phyloP scores from a whole-genome alignment of 2,888 invertebrate species.

The Noctuana brunneofusca region DNA sequence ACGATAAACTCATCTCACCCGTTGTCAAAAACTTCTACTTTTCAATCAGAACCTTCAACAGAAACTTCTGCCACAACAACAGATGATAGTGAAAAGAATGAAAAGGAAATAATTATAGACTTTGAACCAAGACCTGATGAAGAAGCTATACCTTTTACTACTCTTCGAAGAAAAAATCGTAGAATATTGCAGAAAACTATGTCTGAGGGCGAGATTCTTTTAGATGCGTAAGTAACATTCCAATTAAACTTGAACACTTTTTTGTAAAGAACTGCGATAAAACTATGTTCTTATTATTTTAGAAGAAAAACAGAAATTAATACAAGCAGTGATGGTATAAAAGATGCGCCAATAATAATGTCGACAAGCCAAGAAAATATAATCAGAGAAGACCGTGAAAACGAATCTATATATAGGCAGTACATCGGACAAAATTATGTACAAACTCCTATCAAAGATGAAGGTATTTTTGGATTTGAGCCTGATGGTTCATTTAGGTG shows the following conservation, averaged over 20 bases:
- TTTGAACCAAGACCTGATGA: conserved; percentile 90
- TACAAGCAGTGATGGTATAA: conserved; percentile 72
- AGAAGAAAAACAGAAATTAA: conserved; percentile 78
- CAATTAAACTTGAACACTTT: conserved; percentile 20
- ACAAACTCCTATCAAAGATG: conserved; percentile 83
- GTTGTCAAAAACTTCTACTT: conserved; percentile 76
- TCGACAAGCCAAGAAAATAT: conserved; percentile 86
- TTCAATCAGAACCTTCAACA: conserved; percentile 80
- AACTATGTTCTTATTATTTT: conserved; percentile 22
- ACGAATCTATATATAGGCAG: conserved; percentile 71
- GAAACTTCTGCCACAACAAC: conserved; percentile 79
- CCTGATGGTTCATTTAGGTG: conserved; percentile 80
- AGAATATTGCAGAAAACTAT: conserved; percentile 87
- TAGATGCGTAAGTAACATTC: conserved; percentile 76
- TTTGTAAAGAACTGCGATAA: not conserved
- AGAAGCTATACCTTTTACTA: conserved; percentile 85
- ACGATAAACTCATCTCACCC: conserved; percentile 69
- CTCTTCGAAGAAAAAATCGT: conserved; percentile 75
- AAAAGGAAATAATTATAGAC: conserved; percentile 92
- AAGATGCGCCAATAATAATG: conserved; percentile 77
- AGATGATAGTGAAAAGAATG: conserved; percentile 84
- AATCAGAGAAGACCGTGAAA: conserved; percentile 74
- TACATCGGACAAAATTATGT: conserved; percentile 77
- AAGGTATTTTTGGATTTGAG: conserved; percentile 82
- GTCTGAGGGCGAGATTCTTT: conserved; percentile 90